Evolutionary conservation across 2,888 invertebrate genomes (phyloP), one percentile per base, ranked within the genome.

Genomic region (Parascotia fuliginaria): DNA sequence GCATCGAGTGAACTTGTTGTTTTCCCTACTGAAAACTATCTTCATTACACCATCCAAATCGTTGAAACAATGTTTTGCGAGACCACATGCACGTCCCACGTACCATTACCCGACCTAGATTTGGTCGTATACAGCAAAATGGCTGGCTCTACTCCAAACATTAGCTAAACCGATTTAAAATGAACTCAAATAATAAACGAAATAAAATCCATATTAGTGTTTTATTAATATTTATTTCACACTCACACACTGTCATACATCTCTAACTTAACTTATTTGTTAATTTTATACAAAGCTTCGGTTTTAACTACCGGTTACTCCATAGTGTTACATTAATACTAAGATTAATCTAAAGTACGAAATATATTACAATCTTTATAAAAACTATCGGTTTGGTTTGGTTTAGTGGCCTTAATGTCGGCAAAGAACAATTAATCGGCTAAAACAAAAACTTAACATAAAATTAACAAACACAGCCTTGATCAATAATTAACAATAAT

Each of bases 391-490:
- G 58, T 57, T 61, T 70, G 64, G 60, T 67, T 57, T 49, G 56
- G 56, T 60, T 61, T 62, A 58, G 74, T 60, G 79, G 79, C 92
- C 90, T 85, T 91, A 92, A 91, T 89, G 92, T 81, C 89, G 87
- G 89, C 71, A 75, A 78, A 78, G 74, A 85, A 85, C 77, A 81
- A 80, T 64, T 65, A 65, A 70, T 79, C 70, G 69, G 81, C 86
- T 87, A 82, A 89, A 91, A 91, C 88, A 81, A 86, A 91, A 91
- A 92, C 90, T 92, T 88, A 92, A 92, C 90, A 89, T 90, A 90
- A 92, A 91, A 91, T 83, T 90, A 92, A 90, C 91, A 90, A 89
- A 91, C 91, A 90, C 91, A 91, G 92, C 91, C 92, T 81, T 77
- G 64, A 73, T 60, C 66, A 77, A 71, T 59, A 67, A 70, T 63